phyloP scores from a whole-genome alignment of 2,113 vertebrate species.

The Aegotheles bennettii region DNA sequence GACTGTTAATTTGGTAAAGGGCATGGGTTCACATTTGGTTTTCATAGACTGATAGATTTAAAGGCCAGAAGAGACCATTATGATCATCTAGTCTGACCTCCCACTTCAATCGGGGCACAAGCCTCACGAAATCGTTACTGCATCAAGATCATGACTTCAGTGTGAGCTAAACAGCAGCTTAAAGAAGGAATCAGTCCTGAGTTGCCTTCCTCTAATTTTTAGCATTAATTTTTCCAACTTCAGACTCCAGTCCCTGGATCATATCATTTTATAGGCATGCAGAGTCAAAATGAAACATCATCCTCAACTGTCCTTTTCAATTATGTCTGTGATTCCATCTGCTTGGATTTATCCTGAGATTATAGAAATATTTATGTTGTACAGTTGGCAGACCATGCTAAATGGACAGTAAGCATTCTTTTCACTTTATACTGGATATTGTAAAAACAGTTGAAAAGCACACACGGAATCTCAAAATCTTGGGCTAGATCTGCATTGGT shows the following conservation, averaged over 20 bases:
- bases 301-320: conserved; percentile 36
- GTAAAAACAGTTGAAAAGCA: background rate
- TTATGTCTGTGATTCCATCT: conserved; percentile 9
- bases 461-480: background rate
- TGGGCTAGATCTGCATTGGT: background rate
- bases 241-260: background rate
- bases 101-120: conserved; percentile 3
- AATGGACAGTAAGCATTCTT: background rate
- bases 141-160: background rate
- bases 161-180: background rate
- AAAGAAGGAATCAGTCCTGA: background rate
- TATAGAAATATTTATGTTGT: conserved; percentile 13
- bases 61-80: conserved; percentile 48
- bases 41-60: conserved; percentile 53
- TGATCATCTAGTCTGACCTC: conserved; percentile 42
- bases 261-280: conserved; percentile 19
- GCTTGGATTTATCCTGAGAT: background rate
- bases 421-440: background rate
- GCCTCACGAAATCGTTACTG: background rate
- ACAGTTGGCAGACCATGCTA: conserved; percentile 5
- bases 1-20: conserved; percentile 54
- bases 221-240: conserved; percentile 6
- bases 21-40: conserved; percentile 61
- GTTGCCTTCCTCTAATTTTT: background rate
- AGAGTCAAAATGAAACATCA: conserved; percentile 46